A percentile compares a stretch with the other conserved stretches of the same genome.
Evolutionary conservation across 2,113 vertebrate species (phyloP).

Genomic region (Plotosus lineatus): DNA sequence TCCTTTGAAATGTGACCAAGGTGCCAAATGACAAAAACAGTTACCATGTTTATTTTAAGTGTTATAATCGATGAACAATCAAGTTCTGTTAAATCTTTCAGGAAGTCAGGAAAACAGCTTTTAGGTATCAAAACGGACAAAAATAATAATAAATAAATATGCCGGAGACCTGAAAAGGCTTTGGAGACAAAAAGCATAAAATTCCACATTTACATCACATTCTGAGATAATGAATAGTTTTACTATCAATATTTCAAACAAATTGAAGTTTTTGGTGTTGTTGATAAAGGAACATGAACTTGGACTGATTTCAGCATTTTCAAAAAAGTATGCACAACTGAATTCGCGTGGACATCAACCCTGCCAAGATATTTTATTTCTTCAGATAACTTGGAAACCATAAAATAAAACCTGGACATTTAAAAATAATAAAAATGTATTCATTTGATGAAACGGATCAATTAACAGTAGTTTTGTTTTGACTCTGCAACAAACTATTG

Average conservation of each 20-base stretch:
- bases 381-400: background rate
- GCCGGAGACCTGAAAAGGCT: background rate
- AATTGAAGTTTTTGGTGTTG: background rate
- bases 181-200: background rate
- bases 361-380: background rate
- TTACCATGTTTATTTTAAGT: background rate
- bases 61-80: background rate
- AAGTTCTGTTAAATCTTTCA: background rate
- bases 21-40: background rate
- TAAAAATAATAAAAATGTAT: background rate
- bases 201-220: background rate
- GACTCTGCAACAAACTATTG: no score
- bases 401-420: background rate
- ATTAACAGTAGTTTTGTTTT: no score
- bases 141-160: no score
- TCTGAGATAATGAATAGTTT: background rate
- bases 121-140: background rate
- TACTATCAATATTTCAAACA: background rate
- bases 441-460: background rate
- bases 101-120: background rate
- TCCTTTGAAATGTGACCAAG: background rate
- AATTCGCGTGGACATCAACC: background rate
- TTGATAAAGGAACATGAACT: background rate
- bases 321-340: background rate
- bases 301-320: background rate